Conservation (phyloP, 2,888 invertebrate species). For the Leptinotarsa haldemani region DNA sequence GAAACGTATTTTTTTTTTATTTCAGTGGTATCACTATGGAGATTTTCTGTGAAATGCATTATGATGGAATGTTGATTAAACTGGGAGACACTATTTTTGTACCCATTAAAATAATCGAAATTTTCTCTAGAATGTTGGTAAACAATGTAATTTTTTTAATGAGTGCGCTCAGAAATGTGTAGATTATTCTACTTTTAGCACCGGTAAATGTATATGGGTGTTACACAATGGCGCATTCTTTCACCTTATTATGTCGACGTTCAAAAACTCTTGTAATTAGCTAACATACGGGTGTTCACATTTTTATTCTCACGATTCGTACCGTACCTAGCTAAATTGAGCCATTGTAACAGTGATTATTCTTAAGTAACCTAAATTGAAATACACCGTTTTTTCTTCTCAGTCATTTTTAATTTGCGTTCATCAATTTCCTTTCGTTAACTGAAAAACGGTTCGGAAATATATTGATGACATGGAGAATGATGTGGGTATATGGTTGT, state of each 20-base stretch:
- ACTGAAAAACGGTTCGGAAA: no score
- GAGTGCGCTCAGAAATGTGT: not conserved
- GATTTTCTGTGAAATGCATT: no score
- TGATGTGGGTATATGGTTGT: no score
- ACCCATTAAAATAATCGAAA: no score
- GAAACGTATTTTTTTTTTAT: no score
- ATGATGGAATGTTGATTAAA: no score
- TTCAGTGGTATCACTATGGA: no score
- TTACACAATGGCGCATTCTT: constrained; percentile 2
- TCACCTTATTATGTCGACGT: not conserved
- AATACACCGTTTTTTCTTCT: constrained; percentile 19
- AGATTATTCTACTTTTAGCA: not conserved
- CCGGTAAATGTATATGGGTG: constrained; percentile 2
- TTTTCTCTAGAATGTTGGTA: not conserved
- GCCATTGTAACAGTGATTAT: constrained; percentile 33
- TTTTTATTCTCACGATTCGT: constrained; percentile 30
- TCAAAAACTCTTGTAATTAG: constrained; percentile 22
- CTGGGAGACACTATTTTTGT: no score
- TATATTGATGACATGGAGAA: no score
- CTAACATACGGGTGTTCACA: constrained; percentile 36
- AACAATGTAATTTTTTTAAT: not conserved
- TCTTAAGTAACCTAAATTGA: constrained; percentile 36
- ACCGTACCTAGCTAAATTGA: constrained; percentile 35
- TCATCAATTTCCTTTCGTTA: constrained; percentile 12
- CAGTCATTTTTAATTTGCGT: constrained; percentile 20